Conservation (phyloP, 2,113 vertebrate species). For the Theristicus caerulescens region DNA sequence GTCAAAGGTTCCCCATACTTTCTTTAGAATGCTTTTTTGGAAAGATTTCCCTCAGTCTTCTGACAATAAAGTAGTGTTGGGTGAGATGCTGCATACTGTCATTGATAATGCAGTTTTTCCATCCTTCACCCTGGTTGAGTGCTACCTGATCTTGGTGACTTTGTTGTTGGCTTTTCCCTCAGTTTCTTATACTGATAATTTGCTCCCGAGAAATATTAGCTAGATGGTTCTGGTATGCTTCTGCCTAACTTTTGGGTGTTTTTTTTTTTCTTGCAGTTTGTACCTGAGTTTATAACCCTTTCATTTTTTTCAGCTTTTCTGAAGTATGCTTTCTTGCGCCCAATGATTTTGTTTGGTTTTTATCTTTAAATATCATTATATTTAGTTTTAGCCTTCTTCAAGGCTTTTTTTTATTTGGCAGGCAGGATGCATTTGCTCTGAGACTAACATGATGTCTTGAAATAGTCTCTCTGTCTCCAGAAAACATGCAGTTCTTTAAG, state of each 20-base stretch:
- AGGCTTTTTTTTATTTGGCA: neutral
- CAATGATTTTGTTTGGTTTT: neutral
- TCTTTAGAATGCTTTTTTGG: neutral
- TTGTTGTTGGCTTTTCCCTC: neutral
- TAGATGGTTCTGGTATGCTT: neutral
- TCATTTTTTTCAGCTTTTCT: neutral
- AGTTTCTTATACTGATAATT: neutral
- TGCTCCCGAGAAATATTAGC: neutral
- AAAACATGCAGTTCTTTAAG: neutral
- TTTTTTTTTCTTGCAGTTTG: neutral
- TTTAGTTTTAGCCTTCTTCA: neutral
- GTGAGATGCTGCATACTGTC: neutral
- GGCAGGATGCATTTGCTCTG: neutral
- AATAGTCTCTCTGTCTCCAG: neutral
- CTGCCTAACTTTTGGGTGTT: neutral
- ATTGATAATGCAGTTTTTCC: neutral
- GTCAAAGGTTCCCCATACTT: neutral
- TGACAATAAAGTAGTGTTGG: neutral
- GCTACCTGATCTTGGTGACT: neutral
- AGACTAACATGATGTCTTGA: neutral
- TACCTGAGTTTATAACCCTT: neutral
- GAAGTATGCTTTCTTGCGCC: neutral
- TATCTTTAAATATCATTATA: neutral
- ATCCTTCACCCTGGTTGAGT: neutral
- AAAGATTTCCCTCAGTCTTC: neutral